Percentiles rank a stretch among this genome's conserved stretches.
These are phyloP conservation scores for Pomacea canaliculata DNA, from an alignment of 2,888 invertebrate species.

Conservation along the genomic window DNA sequence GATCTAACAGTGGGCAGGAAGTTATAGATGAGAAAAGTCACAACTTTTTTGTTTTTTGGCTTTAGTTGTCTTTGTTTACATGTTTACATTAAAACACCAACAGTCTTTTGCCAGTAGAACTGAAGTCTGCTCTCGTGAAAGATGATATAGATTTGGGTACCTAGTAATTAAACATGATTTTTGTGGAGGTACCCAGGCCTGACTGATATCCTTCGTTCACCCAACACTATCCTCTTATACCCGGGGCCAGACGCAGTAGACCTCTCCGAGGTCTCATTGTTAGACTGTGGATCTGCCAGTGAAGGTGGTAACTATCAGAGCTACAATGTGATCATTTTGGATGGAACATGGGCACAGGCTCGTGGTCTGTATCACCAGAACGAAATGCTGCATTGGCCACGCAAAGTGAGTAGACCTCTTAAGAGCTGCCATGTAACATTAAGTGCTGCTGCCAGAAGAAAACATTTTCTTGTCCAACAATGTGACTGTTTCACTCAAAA, in stretches of 20 bases:
- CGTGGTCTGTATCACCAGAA: constrained; percentile 91
- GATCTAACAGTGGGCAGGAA: no score
- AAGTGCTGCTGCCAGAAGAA: background rate
- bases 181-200: constrained; percentile 68
- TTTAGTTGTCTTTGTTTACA: no score
- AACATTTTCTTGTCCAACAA: background rate
- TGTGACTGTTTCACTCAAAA: no score
- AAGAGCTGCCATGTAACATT: background rate
- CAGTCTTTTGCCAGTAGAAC: no score
- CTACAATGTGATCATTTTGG: constrained; percentile 86
- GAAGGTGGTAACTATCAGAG: background rate
- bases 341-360: constrained; percentile 97
- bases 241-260: constrained; percentile 76
- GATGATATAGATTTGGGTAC: no score
- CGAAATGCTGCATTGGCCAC: constrained; percentile 79
- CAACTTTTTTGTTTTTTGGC: no score
- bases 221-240: constrained; percentile 78
- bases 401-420: constrained; percentile 73
- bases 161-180: constrained; percentile 9
- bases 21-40: no score
- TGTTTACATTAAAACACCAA: no score
- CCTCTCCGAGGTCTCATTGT: constrained; percentile 74
- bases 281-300: constrained; percentile 47
- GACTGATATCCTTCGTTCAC: constrained; percentile 76
- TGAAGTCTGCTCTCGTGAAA: no score